Evolutionary conservation across 2,888 invertebrate species (phyloP), one percentile per base, ranked within the genome.

Genomic region (Acleris emargana): DNA sequence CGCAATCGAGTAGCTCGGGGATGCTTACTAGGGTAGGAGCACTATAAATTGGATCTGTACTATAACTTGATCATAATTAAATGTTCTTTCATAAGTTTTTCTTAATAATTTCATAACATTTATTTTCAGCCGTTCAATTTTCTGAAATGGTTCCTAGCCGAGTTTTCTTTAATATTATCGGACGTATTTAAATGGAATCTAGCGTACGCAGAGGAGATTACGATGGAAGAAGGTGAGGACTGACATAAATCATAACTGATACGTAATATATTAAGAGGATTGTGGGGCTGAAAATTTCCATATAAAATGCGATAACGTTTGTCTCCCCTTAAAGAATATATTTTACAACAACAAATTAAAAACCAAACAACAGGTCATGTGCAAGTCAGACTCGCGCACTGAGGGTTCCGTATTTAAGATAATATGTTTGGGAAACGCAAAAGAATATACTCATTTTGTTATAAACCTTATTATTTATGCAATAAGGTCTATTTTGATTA

Each of bases 101-200:
- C 18, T 16, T 18, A 1, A 43, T 28, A n/a, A 47, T 49, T 42
- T 62, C 20, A 18, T 50, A 17, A 9, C 38, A 45, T 58, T 69
- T 71, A 58, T 63, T 86, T 83, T 32, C 80, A 92, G 91, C 91
- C 91, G 11, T 87, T 90, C 72, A 80, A 81, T 70, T 81, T 91
- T 20, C 49, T 90, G 7, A 77, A 79, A 47, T 92, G 91, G 91
- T 62, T 91, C 62, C 55, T 90, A 51, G 79, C 84, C 9, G 90
- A 92, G 71, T 67, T 76, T 5, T 54, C 87, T 25, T 69, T 91
- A 52, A 47, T 91, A 20, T 61, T 86, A 61, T 76, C 82, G 2
- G 81, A 83, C 66, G 45, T 88, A 7, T 80, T 81, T 51, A 81
- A 84, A 59, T 76, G 79, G 74, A 82, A 84, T 49, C 74, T 80